Conservation (phyloP, 1,140 invertebrate species). For the Drosophila pectinifera region DNA sequence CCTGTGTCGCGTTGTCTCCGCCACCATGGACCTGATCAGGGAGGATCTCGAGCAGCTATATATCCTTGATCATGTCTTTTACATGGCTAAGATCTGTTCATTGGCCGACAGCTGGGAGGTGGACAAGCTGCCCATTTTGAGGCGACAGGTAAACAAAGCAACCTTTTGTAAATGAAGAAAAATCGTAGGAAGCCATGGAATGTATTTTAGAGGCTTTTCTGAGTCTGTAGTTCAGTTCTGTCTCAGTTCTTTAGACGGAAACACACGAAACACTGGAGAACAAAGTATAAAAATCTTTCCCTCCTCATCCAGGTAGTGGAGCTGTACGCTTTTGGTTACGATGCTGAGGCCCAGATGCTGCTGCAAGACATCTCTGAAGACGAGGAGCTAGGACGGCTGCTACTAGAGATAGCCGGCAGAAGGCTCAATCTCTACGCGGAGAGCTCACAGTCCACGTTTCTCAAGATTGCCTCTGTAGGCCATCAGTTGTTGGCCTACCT, state of each 20-base stretch:
- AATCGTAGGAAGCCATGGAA: background rate
- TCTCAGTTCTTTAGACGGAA: background rate
- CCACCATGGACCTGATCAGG: constrained; percentile 87
- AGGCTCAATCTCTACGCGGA: constrained; percentile 89
- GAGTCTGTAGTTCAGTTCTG: background rate
- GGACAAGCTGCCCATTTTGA: constrained; percentile 85
- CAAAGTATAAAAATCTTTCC: constrained; percentile 1
- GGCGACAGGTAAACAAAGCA: constrained; percentile 87
- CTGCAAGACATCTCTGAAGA: constrained; percentile 88
- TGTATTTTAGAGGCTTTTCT: background rate
- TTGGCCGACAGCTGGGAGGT: constrained; percentile 93
- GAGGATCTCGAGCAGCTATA: constrained; percentile 86
- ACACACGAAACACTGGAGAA: constrained; percentile 10
- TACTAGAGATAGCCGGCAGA: constrained; percentile 90
- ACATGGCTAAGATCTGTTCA: constrained; percentile 89
- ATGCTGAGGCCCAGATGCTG: constrained; percentile 91
- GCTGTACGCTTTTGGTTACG: constrained; percentile 91
- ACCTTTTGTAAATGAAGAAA: background rate
- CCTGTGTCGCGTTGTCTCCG: constrained; percentile 88
- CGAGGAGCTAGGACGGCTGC: constrained; percentile 87
- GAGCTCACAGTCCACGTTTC: constrained; percentile 86
- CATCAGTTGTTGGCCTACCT: constrained; percentile 90
- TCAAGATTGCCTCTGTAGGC: constrained; percentile 89
- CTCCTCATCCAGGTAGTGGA: constrained; percentile 87
- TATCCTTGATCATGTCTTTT: constrained; percentile 87